These are phyloP conservation scores for Taeniopygia guttata DNA, from an alignment of 2,797 vertebrate genomes.

Conservation along the genomic window DNA sequence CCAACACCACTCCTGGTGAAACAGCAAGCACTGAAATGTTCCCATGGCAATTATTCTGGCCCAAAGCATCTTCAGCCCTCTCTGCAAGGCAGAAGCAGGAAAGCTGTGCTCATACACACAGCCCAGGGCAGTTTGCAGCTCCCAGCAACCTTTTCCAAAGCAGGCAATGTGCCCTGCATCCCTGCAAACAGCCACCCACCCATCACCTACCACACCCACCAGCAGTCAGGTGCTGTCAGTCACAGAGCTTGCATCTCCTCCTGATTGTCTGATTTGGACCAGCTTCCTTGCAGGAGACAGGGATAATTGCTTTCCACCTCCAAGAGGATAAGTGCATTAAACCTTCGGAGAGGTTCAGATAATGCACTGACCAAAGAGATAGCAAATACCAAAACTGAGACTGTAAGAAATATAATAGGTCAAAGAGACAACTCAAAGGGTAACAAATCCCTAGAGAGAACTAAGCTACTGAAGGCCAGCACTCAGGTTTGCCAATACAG, in stretches of 20 bases:
- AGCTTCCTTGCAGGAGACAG: background rate
- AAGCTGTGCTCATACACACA: background rate
- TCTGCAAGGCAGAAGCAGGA: background rate
- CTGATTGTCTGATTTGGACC: rapidly evolving
- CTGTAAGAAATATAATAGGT: background rate
- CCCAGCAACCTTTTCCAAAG: background rate
- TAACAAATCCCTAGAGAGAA: background rate
- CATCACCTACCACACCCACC: background rate
- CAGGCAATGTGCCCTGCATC: rapidly evolving
- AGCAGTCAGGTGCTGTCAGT: background rate
- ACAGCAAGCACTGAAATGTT: background rate
- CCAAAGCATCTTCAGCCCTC: background rate
- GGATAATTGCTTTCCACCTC: background rate
- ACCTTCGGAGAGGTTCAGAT: background rate
- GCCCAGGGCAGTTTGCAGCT: background rate
- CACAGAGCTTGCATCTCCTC: background rate
- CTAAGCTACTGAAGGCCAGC: background rate
- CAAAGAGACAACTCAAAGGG: background rate
- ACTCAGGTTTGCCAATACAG: background rate
- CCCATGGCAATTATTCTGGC: background rate
- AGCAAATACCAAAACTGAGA: conserved; percentile 43
- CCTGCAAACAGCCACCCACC: background rate
- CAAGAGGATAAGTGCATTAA: background rate
- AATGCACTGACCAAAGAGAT: background rate
- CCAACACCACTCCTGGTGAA: background rate